Percentiles rank a stretch among this genome's conserved stretches.
Conservation (phyloP, 2,888 invertebrate genomes). For the Thymelicus acteon region DNA sequence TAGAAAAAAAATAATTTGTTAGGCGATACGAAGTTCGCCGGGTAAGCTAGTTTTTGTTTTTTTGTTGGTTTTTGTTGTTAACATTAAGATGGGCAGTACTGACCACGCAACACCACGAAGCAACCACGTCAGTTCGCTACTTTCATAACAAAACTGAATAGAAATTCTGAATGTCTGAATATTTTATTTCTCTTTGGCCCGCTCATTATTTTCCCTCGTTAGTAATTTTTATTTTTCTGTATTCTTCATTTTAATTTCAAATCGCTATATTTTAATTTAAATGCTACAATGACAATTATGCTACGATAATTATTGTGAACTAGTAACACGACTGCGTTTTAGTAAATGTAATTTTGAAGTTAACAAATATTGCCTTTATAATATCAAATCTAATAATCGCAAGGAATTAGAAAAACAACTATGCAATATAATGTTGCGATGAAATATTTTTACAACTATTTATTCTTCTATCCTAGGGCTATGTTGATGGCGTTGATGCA, state of each 20-base stretch:
- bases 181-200: conserved; percentile 24
- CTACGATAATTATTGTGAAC: not conserved
- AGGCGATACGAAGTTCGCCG: too few relatives aligned
- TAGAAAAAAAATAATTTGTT: too few relatives aligned
- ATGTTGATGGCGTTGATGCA: too few relatives aligned
- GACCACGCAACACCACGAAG: not conserved
- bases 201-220: conserved; percentile 38
- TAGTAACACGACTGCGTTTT: not conserved
- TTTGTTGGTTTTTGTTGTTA: too few relatives aligned
- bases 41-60: too few relatives aligned
- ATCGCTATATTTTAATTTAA: conserved; percentile 18
- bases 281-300: conserved; percentile 1
- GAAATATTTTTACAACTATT: too few relatives aligned
- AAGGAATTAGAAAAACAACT: too few relatives aligned
- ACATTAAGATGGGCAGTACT: not conserved
- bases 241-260: conserved; percentile 37
- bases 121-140: not conserved
- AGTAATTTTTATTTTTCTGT: conserved; percentile 33
- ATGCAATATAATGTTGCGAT: too few relatives aligned
- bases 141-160: conserved; percentile 7
- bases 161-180: conserved; percentile 25
- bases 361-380: too few relatives aligned
- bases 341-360: too few relatives aligned
- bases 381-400: too few relatives aligned
- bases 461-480: too few relatives aligned